Percentiles rank a stretch among this genome's conserved stretches.
phyloP scores from a whole-genome alignment of 1,140 invertebrate species.

The Temnothorax longispinosus region DNA sequence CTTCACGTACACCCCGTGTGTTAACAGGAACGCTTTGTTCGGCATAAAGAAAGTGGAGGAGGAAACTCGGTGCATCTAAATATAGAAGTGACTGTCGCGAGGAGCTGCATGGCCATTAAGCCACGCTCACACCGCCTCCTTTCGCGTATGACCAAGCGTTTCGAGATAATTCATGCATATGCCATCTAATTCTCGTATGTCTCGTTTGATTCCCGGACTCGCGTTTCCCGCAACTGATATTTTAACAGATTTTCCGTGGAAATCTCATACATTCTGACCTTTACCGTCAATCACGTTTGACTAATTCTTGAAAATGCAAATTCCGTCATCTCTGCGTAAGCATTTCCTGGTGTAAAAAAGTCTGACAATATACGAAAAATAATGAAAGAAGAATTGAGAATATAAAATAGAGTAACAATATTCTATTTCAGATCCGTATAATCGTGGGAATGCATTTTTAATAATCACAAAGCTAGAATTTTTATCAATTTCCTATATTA shows the following conservation, averaged over 20 bases:
- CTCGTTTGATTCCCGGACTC: slow-evolving; percentile 7
- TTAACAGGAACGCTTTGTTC: slow-evolving; percentile 82
- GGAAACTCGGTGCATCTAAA: slow-evolving; percentile 84
- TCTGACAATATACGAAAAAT: not conserved
- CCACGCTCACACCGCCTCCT: slow-evolving; percentile 69
- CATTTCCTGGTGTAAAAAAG: not conserved
- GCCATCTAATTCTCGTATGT: not conserved
- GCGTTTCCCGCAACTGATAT: not conserved
- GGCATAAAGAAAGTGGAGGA: slow-evolving; percentile 82
- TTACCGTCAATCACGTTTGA: not conserved
- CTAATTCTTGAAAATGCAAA: slow-evolving; percentile 16
- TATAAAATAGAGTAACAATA: not conserved
- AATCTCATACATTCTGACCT: not conserved
- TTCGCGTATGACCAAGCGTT: slow-evolving; percentile 2
- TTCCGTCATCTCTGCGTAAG: not conserved
- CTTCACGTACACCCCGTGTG: slow-evolving; percentile 76
- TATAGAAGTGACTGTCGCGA: slow-evolving; percentile 85
- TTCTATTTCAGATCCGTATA: not conserved
- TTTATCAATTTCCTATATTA: not conserved
- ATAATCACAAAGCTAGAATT: not conserved
- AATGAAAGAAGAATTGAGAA: not conserved
- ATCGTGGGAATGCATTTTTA: not conserved
- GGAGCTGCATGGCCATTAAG: slow-evolving; percentile 79
- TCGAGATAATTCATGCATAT: slow-evolving; percentile 13
- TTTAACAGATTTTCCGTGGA: not conserved